Evolutionary conservation across 64 coral and sea anemone genomes (phyloP), one percentile per base, ranked within the genome.

Genomic region (Montipora capricornis): DNA sequence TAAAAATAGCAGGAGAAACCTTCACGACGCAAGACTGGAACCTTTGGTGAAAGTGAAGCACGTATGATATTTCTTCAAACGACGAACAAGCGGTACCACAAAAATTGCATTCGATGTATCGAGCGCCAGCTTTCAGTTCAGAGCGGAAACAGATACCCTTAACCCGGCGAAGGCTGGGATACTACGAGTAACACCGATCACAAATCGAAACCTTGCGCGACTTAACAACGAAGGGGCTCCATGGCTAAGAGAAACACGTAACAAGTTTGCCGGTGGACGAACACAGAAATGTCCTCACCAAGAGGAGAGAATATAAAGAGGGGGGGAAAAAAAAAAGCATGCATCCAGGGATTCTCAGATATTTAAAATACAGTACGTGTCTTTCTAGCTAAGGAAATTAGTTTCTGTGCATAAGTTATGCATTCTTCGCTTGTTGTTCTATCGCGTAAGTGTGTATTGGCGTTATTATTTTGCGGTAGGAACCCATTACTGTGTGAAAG

Each of bases 21-120:
- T 11, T 60, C 75, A 10, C 68, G 93, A 51, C 78, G 93, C 11
- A 94, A 88, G 17, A 94, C 93, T 17, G 93, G 89, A 11, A 94
- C 93, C 11, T 94, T 94, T 73, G 93, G 93, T 10, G 86, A 89
- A 66, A 86, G 45, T 19, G 82, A 69, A 8, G 67, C 82, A 29
- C n/a, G n/a, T 86, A 86, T 70, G 49, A 47, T 20, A 86, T 86
- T 70, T 68, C 82, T 15, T 17, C 82, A 6, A 64, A 45, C n/a
- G 82, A 86, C 6, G 82, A 86, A 20, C 64, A 71, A n/a, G 8
- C 64, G 60, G 15, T 70, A 86, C 66, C 46, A 17, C n/a, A n/a
- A 0, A 69, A 71, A 9, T n/a, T 15, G 4, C 47, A 48, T 70
- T 86, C 82, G 8, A 37, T 86, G 15, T 68, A 1, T 13, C 44